Evolutionary conservation across 2,888 invertebrate species (phyloP), one percentile per base, ranked within the genome.

Genomic region (Xylocampa areola): DNA sequence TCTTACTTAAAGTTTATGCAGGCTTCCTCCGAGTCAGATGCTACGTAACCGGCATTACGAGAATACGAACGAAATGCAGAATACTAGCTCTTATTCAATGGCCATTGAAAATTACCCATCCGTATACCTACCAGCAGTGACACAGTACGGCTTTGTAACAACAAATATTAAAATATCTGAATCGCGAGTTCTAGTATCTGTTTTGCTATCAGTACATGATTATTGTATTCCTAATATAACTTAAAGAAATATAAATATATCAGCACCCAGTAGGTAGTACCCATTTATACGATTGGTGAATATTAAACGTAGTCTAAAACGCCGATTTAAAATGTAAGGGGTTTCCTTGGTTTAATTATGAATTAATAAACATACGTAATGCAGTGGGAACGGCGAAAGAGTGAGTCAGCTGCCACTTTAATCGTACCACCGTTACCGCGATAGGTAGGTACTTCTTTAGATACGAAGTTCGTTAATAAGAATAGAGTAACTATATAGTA

Each of bases 1-100:
- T 85, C 80, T 82, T 77, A 73, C 82, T 84, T 80, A 82, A 88
- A 90, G 83, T 89, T 89, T 84, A 86, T 85, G 86, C 85, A 86
- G 88, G 90, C 90, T 89, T 84, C 84, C 77, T 81, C 73, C 77
- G 82, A 88, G 85, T 87, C 84, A 82, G 84, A 84, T 84, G 84
- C 84, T 80, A 77, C 78, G 77, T 81, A 83, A 83, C 82, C 78
- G 78, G 72, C 73, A 84, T 84, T 80, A 81, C 75, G 77, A 73
- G 76, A 80, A 81, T 77, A 77, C 59, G 53, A 64, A 69, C 76
- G 68, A 84, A 84, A 82, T 78, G 73, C 74, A 78, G 77, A 84
- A 79, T 79, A 76, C 73, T 61, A 49, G 65, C 68, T 79, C 77
- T 77, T 76, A 79, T 77, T 76, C 73, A 73, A 64, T 71, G 53